Base-by-base conservation (phyloP, 1,140 invertebrate genomes). In the Lutraria rhynchaena region DNA sequence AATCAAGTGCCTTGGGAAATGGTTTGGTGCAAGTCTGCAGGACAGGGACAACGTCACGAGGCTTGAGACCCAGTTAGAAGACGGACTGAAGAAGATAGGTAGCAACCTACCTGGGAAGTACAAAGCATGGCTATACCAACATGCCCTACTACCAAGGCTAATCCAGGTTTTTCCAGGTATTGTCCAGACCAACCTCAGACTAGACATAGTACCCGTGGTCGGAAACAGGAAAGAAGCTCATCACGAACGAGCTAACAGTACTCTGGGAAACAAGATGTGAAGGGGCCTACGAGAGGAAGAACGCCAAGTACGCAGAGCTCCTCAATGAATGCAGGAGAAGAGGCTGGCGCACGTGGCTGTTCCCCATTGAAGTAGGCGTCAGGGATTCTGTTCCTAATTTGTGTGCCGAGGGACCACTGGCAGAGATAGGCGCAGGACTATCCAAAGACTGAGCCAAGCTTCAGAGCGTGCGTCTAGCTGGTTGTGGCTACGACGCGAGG, bases 1-100 rank as follows among this genome's bases (percentile, higher is more conserved):
- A 17, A 67, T 85, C 3, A 81, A 77, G 37, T 81, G 77, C 71
- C 63, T 81, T 22, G 77, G 73, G 0, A 84, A 77, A 57, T 81
- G 71, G 77, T 77, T 61, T 70, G 77, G 81, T 60, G 53, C 46
- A 33, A 41, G 60, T 33, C 29, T 57, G 24, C 24, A 46, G 5
- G 78, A 84, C 22, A 60, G 31, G n/a, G 19, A 55, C 46, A 67
- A 75, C 17, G 53, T 51, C 29, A 76, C 41, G 41, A 55, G 22
- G 15, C 46, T 60, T 2, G 46, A 81, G 41, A 29, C 46, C 33
- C 60, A 71, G 55, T 58, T 44, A 17, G 29, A 73, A 17, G 33
- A 73, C 49, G 58, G 81, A 46, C 61, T 60, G 57, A 49, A 61
- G 65, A 15, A 65, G n/a, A 70, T 44, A 0, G 65, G 58, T n/a